phyloP scores from a whole-genome alignment of 2,797 vertebrate species.

The Lacerta bilineata region DNA sequence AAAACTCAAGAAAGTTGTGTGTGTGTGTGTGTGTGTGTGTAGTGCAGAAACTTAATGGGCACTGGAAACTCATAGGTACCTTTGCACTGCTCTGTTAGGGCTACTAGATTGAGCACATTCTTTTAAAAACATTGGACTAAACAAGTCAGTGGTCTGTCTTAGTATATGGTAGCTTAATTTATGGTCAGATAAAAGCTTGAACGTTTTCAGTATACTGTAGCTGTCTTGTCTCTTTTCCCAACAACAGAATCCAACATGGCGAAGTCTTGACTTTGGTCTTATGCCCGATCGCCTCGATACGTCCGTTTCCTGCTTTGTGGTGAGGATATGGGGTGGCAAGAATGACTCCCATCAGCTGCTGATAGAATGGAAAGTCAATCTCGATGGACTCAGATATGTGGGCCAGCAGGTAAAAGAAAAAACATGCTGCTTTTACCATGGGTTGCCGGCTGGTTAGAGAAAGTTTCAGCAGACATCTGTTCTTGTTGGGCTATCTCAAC shows the following conservation, averaged over 20 bases:
- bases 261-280: constrained; percentile 96
- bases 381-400: constrained; percentile 94
- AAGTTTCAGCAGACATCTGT: not conserved
- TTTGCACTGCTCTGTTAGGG: not conserved
- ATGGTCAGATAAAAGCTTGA: not conserved
- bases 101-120: no score
- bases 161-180: not conserved
- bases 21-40: no score
- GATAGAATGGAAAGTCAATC: constrained; percentile 97
- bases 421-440: not conserved
- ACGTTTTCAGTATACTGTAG: not conserved
- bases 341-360: constrained; percentile 89
- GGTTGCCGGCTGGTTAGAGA: not conserved
- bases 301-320: constrained; percentile 95
- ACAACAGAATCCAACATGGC: constrained; percentile 95
- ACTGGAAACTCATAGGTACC: no score
- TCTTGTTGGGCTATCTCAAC: not conserved
- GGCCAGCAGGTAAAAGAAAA: constrained; percentile 91
- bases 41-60: no score
- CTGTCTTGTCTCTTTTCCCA: constrained; percentile 8
- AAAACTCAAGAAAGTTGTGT: no score
- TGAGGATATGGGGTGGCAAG: constrained; percentile 96
- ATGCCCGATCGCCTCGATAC: constrained; percentile 95
- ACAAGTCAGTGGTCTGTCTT: not conserved
- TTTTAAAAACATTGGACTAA: not conserved